Conservation (phyloP, 2,797 vertebrate genomes). For the Schizothorax lantsangensis region DNA sequence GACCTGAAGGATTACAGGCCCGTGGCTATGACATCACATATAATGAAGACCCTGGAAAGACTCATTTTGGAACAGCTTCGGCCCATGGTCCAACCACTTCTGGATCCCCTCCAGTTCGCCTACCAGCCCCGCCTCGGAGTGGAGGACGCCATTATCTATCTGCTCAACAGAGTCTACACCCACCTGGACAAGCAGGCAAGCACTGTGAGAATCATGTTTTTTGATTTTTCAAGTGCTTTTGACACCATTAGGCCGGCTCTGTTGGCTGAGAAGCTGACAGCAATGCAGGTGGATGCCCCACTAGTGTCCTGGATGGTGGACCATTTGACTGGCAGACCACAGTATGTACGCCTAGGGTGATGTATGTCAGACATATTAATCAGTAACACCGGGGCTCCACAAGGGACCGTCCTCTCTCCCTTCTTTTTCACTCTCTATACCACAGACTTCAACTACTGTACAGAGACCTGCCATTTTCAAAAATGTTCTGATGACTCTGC, state of each 20-base stretch:
- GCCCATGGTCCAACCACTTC: not conserved
- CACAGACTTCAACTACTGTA: not conserved
- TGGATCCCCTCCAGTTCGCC: slow-evolving; percentile 2
- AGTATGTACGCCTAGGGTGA: no score
- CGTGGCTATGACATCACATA: no score
- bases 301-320: not conserved
- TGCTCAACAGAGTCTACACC: not conserved
- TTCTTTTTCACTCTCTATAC: not conserved
- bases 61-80: not conserved
- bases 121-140: not conserved
- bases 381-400: not conserved
- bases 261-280: not conserved
- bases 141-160: not conserved
- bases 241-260: not conserved
- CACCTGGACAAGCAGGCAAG: not conserved
- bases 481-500: not conserved
- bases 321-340: no score
- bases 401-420: not conserved
- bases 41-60: no score
- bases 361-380: no score
- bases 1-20: no score
- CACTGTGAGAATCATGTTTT: not conserved
- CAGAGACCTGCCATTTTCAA: not conserved
- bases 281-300: not conserved
- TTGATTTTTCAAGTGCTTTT: not conserved